Percentiles rank a stretch among this genome's conserved stretches.
phyloP scores from a whole-genome alignment of 2,797 vertebrate species.

The Ambastaia sidthimunki region DNA sequence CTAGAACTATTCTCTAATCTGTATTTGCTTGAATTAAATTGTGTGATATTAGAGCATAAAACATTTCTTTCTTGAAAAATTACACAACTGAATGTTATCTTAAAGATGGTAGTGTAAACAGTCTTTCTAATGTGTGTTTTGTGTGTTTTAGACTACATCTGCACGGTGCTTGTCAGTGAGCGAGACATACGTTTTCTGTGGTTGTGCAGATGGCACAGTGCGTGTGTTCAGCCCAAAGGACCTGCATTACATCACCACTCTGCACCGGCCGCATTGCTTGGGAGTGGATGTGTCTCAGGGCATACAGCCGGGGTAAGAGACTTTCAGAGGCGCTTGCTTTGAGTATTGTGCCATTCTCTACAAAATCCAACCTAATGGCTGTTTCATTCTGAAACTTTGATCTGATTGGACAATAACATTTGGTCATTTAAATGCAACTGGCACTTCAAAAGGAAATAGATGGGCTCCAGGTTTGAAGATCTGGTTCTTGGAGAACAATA shows the following conservation, averaged over 20 bases:
- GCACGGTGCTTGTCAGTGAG: constrained; percentile 79
- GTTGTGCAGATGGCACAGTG: constrained; percentile 84
- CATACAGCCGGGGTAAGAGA: constrained; percentile 70
- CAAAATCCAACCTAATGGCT: background rate
- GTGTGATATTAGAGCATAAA: background rate
- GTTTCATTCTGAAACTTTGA: background rate
- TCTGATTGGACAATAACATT: background rate
- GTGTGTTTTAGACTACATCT: constrained; percentile 65
- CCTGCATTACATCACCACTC: constrained; percentile 79
- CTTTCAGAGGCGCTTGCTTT: background rate
- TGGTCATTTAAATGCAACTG: background rate
- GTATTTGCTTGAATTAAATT: background rate
- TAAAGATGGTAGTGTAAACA: background rate
- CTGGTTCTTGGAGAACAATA: too few relatives aligned
- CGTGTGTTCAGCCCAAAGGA: constrained; percentile 77
- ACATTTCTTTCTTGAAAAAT: background rate
- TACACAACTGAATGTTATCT: background rate
- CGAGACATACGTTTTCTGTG: constrained; percentile 84
- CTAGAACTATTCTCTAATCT: too few relatives aligned
- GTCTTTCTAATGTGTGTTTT: background rate
- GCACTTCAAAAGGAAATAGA: background rate
- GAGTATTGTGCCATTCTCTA: background rate
- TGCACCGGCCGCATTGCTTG: constrained; percentile 84
- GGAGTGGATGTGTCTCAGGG: constrained; percentile 78
- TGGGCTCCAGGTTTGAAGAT: too few relatives aligned